phyloP scores from a whole-genome alignment of 2,113 vertebrate species.

The Orycteropus afer region DNA sequence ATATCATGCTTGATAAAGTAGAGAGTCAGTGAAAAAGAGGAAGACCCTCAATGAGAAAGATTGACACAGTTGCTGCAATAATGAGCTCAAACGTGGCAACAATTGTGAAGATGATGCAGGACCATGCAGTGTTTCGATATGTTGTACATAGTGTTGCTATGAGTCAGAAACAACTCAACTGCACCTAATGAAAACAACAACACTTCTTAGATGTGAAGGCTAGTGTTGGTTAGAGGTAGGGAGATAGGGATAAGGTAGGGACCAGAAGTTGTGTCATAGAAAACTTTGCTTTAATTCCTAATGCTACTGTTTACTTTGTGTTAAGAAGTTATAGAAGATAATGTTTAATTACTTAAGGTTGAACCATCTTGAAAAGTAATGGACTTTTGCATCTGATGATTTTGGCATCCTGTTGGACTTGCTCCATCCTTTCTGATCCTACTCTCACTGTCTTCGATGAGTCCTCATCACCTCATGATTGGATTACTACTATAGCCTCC shows the following conservation, averaged over 20 bases:
- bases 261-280: too few relatives aligned
- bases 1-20: too few relatives aligned
- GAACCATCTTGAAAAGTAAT: not conserved
- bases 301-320: not conserved
- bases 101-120: too few relatives aligned
- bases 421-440: not conserved
- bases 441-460: not conserved
- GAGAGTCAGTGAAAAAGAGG: too few relatives aligned
- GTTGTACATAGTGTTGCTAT: too few relatives aligned
- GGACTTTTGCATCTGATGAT: not conserved
- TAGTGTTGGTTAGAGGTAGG: too few relatives aligned
- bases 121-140: too few relatives aligned
- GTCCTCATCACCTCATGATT: not conserved
- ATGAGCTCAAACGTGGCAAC: too few relatives aligned
- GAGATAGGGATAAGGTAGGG: rapidly evolving
- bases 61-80: too few relatives aligned
- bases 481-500: not conserved
- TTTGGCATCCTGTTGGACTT: not conserved
- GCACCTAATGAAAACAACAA: too few relatives aligned
- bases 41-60: too few relatives aligned
- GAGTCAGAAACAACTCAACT: too few relatives aligned
- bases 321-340: not conserved
- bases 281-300: not conserved
- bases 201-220: not conserved
- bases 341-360: not conserved